phyloP scores from a whole-genome alignment of 92 coral and sea anemone genomes.

The Phenganax subtilis region DNA sequence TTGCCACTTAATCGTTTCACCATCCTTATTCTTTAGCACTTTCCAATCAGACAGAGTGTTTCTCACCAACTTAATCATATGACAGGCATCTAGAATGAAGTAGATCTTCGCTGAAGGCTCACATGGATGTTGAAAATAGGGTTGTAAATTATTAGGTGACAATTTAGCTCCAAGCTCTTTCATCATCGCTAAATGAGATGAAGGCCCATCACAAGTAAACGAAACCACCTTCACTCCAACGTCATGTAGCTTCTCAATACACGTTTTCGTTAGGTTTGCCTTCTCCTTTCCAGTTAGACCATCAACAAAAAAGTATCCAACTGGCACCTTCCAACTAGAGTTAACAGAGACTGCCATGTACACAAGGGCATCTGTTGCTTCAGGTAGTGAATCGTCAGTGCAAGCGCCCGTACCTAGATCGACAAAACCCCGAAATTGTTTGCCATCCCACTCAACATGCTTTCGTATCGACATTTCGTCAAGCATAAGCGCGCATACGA shows the following conservation, averaged over 20 bases:
- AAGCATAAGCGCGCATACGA: no score
- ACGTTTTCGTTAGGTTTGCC: conserved; percentile 3
- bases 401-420: no score
- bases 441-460: no score
- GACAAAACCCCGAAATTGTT: no score
- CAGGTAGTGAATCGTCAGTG: no score
- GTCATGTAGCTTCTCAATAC: conserved; percentile 3
- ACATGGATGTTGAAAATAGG: background rate
- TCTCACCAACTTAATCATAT: background rate
- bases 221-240: conserved; percentile 4
- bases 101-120: background rate
- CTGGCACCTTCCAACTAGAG: no score
- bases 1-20: conserved; percentile 19
- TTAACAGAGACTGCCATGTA: no score
- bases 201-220: conserved; percentile 21
- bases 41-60: background rate
- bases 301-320: no score
- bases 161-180: conserved; percentile 16
- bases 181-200: background rate
- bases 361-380: no score
- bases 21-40: background rate
- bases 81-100: conserved; percentile 10
- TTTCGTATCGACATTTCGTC: no score
- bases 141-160: background rate
- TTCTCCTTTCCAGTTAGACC: conserved; percentile 7